Evolutionary conservation across 37 sponge, comb jelly and placozoan genomes (phyloP).

Genomic region (Amphimedon queenslandica): DNA sequence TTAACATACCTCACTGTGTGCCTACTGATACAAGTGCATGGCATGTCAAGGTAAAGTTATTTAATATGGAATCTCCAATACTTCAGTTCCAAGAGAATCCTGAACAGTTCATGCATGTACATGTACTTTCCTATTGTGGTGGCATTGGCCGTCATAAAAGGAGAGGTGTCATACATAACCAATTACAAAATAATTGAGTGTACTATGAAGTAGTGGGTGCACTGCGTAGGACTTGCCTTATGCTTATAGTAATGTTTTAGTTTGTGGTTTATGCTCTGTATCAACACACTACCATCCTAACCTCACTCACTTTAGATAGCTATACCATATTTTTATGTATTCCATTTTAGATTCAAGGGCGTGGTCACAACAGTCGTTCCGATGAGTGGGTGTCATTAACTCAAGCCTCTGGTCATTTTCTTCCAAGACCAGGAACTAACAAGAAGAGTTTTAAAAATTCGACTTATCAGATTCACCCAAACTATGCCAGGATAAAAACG

Average conservation of each 20-base stretch:
- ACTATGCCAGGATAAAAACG: slow-evolving; percentile 27
- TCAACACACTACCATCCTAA: too few relatives aligned
- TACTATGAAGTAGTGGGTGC: too few relatives aligned
- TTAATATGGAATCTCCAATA: too few relatives aligned
- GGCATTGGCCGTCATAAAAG: too few relatives aligned
- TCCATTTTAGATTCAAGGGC: slow-evolving; percentile 12
- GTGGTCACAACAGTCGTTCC: slow-evolving; percentile 8
- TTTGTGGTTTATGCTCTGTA: too few relatives aligned
- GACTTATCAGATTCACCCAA: slow-evolving; percentile 37
- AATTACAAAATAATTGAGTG: too few relatives aligned
- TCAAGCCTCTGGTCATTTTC: slow-evolving; percentile 11
- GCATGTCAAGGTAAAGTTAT: slow-evolving; percentile 18
- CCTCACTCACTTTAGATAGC: too few relatives aligned
- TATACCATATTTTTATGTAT: not conserved
- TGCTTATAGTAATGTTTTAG: too few relatives aligned
- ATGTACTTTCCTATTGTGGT: not conserved
- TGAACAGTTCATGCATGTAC: not conserved
- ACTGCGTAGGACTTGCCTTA: too few relatives aligned
- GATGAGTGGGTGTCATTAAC: slow-evolving; percentile 36
- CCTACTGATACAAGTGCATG: slow-evolving; percentile 32
- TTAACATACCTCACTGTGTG: slow-evolving; percentile 64
- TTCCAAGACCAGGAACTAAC: not conserved
- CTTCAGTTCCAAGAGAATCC: not conserved
- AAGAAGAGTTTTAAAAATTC: slow-evolving; percentile 22
- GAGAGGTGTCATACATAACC: too few relatives aligned